phyloP scores from a whole-genome alignment of 2,113 vertebrate genomes.

The Saguinus midas region DNA sequence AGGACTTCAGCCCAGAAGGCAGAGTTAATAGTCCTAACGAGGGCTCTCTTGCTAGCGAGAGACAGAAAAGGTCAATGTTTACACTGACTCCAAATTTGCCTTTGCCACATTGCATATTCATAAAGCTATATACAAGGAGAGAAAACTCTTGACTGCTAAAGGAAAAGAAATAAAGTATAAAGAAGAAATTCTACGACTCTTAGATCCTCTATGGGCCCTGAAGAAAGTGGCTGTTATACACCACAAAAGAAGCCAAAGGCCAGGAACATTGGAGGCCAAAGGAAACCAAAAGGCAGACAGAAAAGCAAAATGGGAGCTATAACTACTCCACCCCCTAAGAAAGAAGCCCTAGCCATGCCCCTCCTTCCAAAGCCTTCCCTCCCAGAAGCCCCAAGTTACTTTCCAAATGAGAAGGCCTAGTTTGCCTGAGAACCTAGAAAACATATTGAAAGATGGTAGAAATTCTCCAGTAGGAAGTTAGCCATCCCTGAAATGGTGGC shows the following conservation, averaged over 20 bases:
- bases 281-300: background rate
- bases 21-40: background rate
- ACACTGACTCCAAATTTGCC: background rate
- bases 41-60: background rate
- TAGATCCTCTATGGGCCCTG: background rate
- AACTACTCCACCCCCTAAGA: too few species aligned
- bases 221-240: background rate
- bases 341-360: too few species aligned
- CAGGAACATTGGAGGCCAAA: background rate
- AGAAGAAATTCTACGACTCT: background rate
- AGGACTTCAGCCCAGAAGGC: background rate
- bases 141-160: background rate
- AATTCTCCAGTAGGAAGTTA: too few species aligned
- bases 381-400: too few species aligned
- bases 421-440: too few species aligned
- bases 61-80: background rate
- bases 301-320: background rate
- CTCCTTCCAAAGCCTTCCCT: too few species aligned
- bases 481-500: too few species aligned
- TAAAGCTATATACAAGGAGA: background rate
- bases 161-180: background rate
- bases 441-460: too few species aligned
- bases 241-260: background rate
- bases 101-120: background rate
- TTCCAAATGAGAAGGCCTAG: too few species aligned